Percentiles rank a stretch among this genome's conserved stretches.
phyloP scores from a whole-genome alignment of 1,140 invertebrate genomes.

The Whitmania pigra region DNA sequence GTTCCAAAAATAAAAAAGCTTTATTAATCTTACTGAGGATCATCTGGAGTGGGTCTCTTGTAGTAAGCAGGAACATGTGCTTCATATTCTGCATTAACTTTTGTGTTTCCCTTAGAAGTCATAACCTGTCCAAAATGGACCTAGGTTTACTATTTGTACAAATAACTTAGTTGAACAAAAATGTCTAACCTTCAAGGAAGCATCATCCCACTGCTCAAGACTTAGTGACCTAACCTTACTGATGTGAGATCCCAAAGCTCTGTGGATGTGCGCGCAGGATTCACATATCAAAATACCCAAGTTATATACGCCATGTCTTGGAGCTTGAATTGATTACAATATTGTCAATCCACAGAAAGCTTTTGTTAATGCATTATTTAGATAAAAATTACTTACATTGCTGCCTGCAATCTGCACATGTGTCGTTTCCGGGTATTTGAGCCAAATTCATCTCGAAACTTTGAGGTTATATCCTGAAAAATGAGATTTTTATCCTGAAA shows the following conservation, averaged over 20 bases:
- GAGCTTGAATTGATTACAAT: constrained; percentile 50
- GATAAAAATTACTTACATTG: background rate
- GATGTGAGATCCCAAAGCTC: constrained; percentile 68
- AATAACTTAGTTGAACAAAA: background rate
- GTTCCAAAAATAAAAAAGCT: no score
- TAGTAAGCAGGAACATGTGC: constrained; percentile 68
- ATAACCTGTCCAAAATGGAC: constrained; percentile 47
- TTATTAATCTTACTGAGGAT: constrained; percentile 57
- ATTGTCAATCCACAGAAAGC: background rate
- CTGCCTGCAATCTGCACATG: constrained; percentile 7
- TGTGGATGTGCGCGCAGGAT: constrained; percentile 67
- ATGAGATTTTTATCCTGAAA: no score
- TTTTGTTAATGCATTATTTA: background rate
- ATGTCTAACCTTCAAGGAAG: constrained; percentile 36
- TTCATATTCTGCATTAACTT: constrained; percentile 65
- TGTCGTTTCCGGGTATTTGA: constrained; percentile 11
- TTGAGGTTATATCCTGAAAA: no score
- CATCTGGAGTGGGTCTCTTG: constrained; percentile 58
- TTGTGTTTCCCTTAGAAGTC: constrained; percentile 61
- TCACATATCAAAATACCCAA: constrained; percentile 77
- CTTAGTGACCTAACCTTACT: constrained; percentile 77
- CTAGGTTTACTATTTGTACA: background rate
- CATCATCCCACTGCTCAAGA: constrained; percentile 56
- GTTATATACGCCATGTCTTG: constrained; percentile 80
- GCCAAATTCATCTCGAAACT: constrained; percentile 13